phyloP scores from a whole-genome alignment of 2,797 vertebrate genomes.

The Synanceia verrucosa region DNA sequence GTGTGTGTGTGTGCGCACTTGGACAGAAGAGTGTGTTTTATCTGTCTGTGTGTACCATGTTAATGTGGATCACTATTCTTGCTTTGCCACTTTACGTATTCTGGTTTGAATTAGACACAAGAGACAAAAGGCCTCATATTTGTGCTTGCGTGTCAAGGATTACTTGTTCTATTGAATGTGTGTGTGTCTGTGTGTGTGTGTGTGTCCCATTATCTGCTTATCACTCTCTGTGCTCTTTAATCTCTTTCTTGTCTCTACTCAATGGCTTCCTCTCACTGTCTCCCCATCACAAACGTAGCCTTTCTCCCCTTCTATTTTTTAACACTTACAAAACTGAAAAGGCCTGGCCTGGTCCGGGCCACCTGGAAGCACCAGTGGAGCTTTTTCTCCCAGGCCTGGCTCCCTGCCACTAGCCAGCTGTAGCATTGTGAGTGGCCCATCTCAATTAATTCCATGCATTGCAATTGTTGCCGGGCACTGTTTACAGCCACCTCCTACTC shows the following conservation, averaged over 20 bases:
- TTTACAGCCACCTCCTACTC: constrained; percentile 88
- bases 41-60: constrained; percentile 77
- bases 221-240: constrained; percentile 92
- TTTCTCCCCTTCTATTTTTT: constrained; percentile 85
- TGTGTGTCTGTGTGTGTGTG: constrained; percentile 1
- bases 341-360: constrained; percentile 86
- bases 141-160: constrained; percentile 90
- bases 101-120: constrained; percentile 85
- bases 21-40: constrained; percentile 74
- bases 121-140: constrained; percentile 92
- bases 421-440: constrained; percentile 89
- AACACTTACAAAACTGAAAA: constrained; percentile 93
- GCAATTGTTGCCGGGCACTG: constrained; percentile 88
- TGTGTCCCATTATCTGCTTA: constrained; percentile 86
- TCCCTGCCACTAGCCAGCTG: constrained; percentile 92
- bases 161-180: constrained; percentile 88
- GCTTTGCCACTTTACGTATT: constrained; percentile 80
- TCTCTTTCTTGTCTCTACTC: constrained; percentile 91
- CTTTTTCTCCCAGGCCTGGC: constrained; percentile 86
- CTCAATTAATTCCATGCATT: constrained; percentile 88
- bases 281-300: constrained; percentile 84
- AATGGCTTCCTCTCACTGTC: constrained; percentile 90
- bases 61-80: constrained; percentile 79
- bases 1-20: constrained; percentile 39
- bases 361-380: constrained; percentile 89